Evolutionary conservation across 2,888 invertebrate genomes (phyloP), one percentile per base, ranked within the genome.

Genomic region (Nomada ferruginata): DNA sequence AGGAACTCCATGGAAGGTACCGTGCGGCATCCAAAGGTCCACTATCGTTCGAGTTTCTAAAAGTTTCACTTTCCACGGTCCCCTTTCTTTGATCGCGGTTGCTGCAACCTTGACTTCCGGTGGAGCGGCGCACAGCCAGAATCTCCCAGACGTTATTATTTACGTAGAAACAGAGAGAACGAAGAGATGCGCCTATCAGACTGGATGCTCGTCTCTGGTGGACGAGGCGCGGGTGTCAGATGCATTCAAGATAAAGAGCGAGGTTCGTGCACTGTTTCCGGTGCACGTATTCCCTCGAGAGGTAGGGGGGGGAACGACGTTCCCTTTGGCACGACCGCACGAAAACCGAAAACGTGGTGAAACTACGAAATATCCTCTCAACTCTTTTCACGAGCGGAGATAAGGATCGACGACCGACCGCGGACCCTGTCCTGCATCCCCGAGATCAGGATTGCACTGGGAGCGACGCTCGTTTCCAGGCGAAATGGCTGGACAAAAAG

Each of bases 261-360:
- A 60, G 71, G 78, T 79, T 60, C 76, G 78, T 83, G 80, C 83
- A 82, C 76, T 76, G 89, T 88, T 88, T 88, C 89, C 89, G 89
- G 89, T 89, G 87, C 89, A 83, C 87, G 89, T 88, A 72, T 66
- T 73, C 77, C 64, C 55, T 70, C 69, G 79, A 20, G 60, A 29
- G 57, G 52, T 64, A 57, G 70, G 60, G 26, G 75, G 55, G 64
- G 79, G 71, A 83, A 79, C 79, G 84, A 81, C 81, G 82, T 85
- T 85, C 79, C 78, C 80, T 82, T 87, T 89, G 82, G 85, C 87
- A 86, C 82, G 84, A 77, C 88, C 88, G 82, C 89, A 85, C 87
- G 90, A 91, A 89, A 90, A 90, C 91, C 90, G 89, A 91, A 92
- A 91, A 92, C 92, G 92, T 92, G 92, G 91, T 89, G 87, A 88